phyloP scores from a whole-genome alignment of 2,797 vertebrate species.

The Salmo trutta region DNA sequence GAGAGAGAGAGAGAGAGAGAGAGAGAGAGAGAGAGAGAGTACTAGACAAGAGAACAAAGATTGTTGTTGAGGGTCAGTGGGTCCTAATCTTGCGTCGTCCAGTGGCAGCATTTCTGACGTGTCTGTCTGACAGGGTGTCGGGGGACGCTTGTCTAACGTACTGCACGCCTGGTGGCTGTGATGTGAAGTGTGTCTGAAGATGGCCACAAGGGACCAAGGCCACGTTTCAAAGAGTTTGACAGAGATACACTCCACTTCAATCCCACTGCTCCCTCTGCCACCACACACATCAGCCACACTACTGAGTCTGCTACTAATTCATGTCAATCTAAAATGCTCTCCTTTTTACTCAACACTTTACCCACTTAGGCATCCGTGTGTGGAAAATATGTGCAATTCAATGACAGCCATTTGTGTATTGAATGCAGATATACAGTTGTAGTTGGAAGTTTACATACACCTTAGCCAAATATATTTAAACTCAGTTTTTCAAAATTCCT shows the following conservation, averaged over 20 bases:
- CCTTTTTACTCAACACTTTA: not conserved
- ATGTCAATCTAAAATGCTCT: not conserved
- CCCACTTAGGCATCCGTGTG: not conserved
- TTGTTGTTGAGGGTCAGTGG: not conserved
- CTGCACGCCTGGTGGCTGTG: not conserved
- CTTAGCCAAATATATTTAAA: too few relatives aligned
- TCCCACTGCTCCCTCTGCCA: not conserved
- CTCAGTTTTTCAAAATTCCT: too few relatives aligned
- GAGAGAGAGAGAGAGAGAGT: not conserved
- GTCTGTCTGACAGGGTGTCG: not conserved
- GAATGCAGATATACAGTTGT: not conserved
- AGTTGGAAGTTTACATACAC: too few relatives aligned
- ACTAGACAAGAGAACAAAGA: not conserved
- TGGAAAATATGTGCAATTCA: not conserved
- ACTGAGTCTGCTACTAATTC: not conserved
- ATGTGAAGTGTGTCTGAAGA: constrained; percentile 2
- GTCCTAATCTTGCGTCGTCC: not conserved
- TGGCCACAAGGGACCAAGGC: not conserved
- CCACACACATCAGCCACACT: not conserved
- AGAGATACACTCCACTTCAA: not conserved
- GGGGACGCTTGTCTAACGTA: not conserved
- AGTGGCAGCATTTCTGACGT: not conserved
- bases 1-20: too few relatives aligned
- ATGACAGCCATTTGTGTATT: not conserved
- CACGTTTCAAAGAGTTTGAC: not conserved